Conservation (phyloP, 2,888 invertebrate species). For the Ecliptopera silaceata region DNA sequence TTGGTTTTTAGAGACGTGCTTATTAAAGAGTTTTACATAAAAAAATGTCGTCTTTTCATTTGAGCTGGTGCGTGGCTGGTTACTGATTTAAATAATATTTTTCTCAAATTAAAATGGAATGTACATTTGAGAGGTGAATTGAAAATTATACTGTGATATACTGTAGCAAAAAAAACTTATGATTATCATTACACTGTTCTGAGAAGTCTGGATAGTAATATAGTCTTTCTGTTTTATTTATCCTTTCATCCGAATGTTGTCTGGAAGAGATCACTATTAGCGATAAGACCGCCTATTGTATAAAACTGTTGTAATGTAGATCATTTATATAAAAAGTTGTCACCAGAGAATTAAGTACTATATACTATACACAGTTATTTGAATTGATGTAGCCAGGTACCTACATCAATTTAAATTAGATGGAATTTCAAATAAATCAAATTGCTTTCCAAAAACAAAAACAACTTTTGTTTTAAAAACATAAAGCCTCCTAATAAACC, state of each 20-base stretch:
- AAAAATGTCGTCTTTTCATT: slow-evolving; percentile 27
- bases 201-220: too few species aligned
- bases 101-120: slow-evolving; percentile 8
- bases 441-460: slow-evolving; percentile 8
- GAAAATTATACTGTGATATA: too few species aligned
- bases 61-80: slow-evolving; percentile 10
- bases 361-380: neutral
- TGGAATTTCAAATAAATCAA: slow-evolving; percentile 16
- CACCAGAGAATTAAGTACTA: too few species aligned
- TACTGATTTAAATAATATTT: slow-evolving; percentile 17
- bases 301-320: too few species aligned
- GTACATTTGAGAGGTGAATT: neutral
- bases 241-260: too few species aligned
- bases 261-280: too few species aligned
- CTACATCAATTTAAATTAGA: slow-evolving; percentile 9
- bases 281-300: too few species aligned
- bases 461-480: slow-evolving; percentile 18
- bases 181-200: too few species aligned
- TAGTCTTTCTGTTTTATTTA: too few species aligned
- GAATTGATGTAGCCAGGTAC: too few species aligned
- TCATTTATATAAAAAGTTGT: too few species aligned
- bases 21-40: slow-evolving; percentile 23
- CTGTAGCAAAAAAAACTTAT: too few species aligned
- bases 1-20: slow-evolving; percentile 17
- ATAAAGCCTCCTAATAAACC: slow-evolving; percentile 34